Evolutionary conservation across 2,113 vertebrate species (phyloP), one percentile per base, ranked within the genome.

Genomic region (Papio anubis): DNA sequence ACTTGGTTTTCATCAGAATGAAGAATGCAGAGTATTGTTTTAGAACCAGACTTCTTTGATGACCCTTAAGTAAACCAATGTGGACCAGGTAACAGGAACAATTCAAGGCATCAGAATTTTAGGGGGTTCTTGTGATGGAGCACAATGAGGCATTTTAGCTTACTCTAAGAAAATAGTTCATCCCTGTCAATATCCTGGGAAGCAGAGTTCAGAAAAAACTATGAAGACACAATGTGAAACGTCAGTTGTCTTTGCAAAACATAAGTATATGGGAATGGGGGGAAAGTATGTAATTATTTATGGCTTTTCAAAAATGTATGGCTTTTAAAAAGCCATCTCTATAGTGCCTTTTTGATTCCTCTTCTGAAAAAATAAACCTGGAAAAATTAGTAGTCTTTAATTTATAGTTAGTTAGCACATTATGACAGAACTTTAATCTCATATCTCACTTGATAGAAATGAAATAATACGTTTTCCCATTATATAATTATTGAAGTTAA

Each of bases 391-490:
- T 38, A 27, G 4, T 5, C 32, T 93, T 87, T 89, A 92, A 83
- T 90, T 70, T 88, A 61, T 73, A 87, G 9, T 78, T 21, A 79
- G 30, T 25, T 83, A 79, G 25, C 18, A 38, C 35, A 57, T 70
- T 92, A 45, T 93, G 6, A 84, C 38, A 96, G 76, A 59, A 95
- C 8, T 92, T n/a, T 64, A 95, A 70, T 66, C 1, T 91, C 72
- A 21, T 59, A 40, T 78, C 10, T 0, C 10, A 48, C 38, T 78
- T 79, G 25, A 16, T 30, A 97, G 23, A 80, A 35, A 86, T 66
- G 18, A 96, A 59, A 57, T 25, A 7, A 75, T 40, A 27, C 1
- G 3, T 40, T 88, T 75, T 55, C 52, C 32, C 20, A n/a, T 35
- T 55, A 8, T 80, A n/a, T 80, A 80, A 8, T 48, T 48, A n/a